phyloP scores from a whole-genome alignment of 2,113 vertebrate genomes.

The Amblyopsis rosae region DNA sequence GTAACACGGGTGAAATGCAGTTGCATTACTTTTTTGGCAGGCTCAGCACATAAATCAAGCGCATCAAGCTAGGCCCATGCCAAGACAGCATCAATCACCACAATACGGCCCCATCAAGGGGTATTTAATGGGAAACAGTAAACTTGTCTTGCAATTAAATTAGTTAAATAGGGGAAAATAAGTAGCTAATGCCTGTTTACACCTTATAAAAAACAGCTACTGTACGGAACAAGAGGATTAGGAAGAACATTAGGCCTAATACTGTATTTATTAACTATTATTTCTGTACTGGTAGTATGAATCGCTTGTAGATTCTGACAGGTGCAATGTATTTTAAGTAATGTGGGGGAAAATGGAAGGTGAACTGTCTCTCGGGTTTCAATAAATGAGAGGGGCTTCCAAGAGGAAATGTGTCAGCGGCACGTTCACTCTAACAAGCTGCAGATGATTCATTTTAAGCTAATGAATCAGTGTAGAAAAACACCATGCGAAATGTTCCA shows the following conservation, averaged over 20 bases:
- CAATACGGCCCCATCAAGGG: constrained; percentile 48
- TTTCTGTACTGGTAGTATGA: constrained; percentile 16
- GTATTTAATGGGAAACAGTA: constrained; percentile 37
- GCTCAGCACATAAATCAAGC: constrained; percentile 56
- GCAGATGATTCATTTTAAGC: constrained; percentile 57
- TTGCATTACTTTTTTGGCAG: constrained; percentile 51
- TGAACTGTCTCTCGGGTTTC: constrained; percentile 33
- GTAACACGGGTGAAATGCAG: constrained; percentile 51
- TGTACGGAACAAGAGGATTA: too few relatives aligned
- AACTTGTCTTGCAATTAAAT: constrained; percentile 31
- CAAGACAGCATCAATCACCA: constrained; percentile 58
- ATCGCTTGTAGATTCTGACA: constrained; percentile 33
- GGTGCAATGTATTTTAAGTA: constrained; percentile 51
- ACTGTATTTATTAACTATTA: constrained; percentile 8
- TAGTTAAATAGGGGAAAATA: constrained; percentile 29
- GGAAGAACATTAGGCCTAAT: too few relatives aligned
- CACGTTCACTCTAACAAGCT: constrained; percentile 55
- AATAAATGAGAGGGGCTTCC: constrained; percentile 54
- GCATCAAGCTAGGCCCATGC: constrained; percentile 40
- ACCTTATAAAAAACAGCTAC: neutral
- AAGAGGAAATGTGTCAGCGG: constrained; percentile 70
- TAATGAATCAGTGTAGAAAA: constrained; percentile 56
- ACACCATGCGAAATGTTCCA: constrained; percentile 32
- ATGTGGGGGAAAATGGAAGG: constrained; percentile 32
- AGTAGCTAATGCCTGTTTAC: constrained; percentile 46